A percentile compares a stretch with the other conserved stretches of the same genome.
Evolutionary conservation across 2,113 vertebrate genomes (phyloP).

Genomic region (Gymnorhina tibicen): DNA sequence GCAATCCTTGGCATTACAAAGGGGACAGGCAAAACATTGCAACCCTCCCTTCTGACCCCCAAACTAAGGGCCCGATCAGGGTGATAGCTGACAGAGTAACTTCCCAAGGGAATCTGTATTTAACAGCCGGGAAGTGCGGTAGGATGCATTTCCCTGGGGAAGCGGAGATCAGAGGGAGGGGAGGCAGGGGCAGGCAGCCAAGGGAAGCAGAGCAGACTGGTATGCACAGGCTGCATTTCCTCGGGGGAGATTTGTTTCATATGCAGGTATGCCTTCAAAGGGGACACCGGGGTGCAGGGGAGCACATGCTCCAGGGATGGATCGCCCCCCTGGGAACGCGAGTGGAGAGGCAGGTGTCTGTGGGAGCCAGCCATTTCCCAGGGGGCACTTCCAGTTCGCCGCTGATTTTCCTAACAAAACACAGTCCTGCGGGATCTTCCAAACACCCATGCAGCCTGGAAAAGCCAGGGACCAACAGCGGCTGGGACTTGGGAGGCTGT

Average conservation of each 20-base stretch:
- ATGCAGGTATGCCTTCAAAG: constrained; percentile 37
- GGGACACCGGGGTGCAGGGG: neutral
- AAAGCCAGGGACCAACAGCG: neutral
- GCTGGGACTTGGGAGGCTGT: neutral
- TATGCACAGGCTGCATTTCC: neutral
- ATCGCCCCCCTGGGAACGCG: neutral
- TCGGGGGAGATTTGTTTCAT: neutral
- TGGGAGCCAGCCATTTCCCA: neutral
- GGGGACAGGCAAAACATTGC: neutral
- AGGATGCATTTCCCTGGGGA: constrained; percentile 22
- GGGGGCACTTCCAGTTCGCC: neutral
- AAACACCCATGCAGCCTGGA: neutral
- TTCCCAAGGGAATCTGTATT: constrained; percentile 16
- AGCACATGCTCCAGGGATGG: neutral
- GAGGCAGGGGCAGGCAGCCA: neutral
- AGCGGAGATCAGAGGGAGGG: neutral
- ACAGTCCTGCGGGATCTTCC: rapidly evolving
- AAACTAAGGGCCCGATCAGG: neutral
- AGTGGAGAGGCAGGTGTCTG: neutral
- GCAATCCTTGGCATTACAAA: neutral
- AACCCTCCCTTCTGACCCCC: neutral
- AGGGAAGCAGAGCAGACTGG: neutral
- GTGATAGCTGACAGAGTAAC: neutral
- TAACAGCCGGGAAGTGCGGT: neutral
- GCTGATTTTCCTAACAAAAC: neutral